Base-by-base conservation (phyloP, 2,113 vertebrate genomes). In the Verasper variegatus region DNA sequence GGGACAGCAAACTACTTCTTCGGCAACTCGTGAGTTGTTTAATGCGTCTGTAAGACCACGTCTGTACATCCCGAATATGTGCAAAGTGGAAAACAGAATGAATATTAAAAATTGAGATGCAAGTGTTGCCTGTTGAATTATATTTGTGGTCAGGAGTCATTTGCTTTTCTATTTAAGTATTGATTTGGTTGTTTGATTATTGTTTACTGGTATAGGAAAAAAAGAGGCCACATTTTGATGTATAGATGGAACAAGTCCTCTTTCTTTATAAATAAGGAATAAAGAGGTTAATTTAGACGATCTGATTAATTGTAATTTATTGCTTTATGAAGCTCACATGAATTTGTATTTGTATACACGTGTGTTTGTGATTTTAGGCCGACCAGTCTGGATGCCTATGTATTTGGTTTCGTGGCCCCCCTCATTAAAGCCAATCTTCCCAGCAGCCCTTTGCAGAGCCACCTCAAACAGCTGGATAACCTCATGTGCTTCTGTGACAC, bases 301-400 rank as follows among this genome's bases (percentile, higher is more conserved):
- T 47, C 5, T 47, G 15, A 47, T 47, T 1, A 47, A 3, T 17
- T 47, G 45, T 47, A 12, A 42, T 42, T 13, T 42, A 42, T 12
- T 18, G 17, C 18, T 18, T 51, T 18, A 51, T 18, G 47, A 51
- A 51, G 47, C 47, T 17, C 18, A 6, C 45, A 24, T 12, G 14
- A 20, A 13, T 21, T 26, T 13, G 12, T 27, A 1, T 27, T 6
- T 60, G 1, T 18, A n/a, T 37, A 13, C 10, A 21, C 40, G 5
- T n/a, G n/a, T 26, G 3, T 83, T 47, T 74, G 5, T 76, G 74
- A 31, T 82, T 26, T 51, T 76, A 99, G 98, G 88, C 98, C 98
- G 68, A 96, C 95, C 74, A 97, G 97, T 77, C 94, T 99, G 91
- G 98, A 99, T 91, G 97, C 98, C 81, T 99, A 97, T 69, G 96